Conservation (phyloP, 92 coral and sea anemone genomes). For the Phenganax marumi region DNA sequence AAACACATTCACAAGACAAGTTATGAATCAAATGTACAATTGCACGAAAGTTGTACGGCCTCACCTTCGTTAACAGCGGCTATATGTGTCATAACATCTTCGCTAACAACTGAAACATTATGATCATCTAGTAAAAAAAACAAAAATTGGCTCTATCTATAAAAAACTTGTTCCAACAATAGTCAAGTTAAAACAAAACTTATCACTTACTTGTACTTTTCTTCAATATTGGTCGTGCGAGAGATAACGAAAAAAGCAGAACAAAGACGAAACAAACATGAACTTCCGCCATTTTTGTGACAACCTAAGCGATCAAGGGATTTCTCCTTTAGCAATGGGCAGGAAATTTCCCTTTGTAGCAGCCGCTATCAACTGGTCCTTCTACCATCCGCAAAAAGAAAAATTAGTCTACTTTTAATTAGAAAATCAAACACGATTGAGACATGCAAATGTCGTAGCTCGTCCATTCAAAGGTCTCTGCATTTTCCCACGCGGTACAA, state of each 20-base stretch:
- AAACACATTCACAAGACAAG: background rate
- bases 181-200: background rate
- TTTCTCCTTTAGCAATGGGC: background rate
- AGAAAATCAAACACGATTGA: background rate
- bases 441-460: constrained; percentile 17
- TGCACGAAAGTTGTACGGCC: background rate
- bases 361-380: background rate
- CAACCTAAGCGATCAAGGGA: background rate
- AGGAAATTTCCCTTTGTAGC: background rate
- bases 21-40: no score
- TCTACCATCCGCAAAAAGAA: background rate
- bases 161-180: background rate
- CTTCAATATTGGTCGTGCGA: constrained; percentile 5
- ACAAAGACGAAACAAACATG: background rate
- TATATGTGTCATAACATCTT: constrained; percentile 32
- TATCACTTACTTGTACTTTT: background rate
- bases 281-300: constrained; percentile 4
- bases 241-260: background rate
- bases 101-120: background rate
- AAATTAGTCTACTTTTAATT: constrained; percentile 21
- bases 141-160: background rate
- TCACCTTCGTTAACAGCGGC: constrained; percentile 29
- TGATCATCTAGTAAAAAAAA: background rate
- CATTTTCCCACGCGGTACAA: constrained; percentile 28
- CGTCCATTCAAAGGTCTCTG: background rate